Evolutionary conservation across 2,797 vertebrate species (phyloP).

Genomic region (Phrynocephalus forsythii): DNA sequence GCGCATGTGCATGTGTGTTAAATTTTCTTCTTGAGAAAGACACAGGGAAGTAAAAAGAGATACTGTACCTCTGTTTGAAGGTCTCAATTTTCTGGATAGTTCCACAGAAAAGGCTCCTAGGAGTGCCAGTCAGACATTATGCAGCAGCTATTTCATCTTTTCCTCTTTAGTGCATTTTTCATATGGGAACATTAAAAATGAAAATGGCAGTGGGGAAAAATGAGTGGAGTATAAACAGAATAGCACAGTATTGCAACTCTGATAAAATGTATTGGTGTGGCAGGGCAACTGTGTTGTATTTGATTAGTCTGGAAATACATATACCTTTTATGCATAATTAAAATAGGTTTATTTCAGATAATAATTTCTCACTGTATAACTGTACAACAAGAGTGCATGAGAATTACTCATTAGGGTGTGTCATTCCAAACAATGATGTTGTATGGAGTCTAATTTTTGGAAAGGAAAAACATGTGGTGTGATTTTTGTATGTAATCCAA

Average conservation of each 20-base stretch:
- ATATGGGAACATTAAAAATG: neutral
- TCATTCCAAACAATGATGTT: too few species aligned
- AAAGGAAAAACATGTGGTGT: too few species aligned
- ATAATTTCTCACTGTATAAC: neutral
- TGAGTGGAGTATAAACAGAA: neutral
- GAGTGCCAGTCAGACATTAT: neutral
- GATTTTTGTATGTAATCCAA: too few species aligned
- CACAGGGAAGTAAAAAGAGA: neutral
- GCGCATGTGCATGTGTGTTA: neutral
- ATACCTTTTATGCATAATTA: neutral
- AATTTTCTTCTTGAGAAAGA: constrained; percentile 28
- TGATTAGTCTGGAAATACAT: too few species aligned
- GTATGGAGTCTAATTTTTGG: too few species aligned
- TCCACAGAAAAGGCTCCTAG: neutral
- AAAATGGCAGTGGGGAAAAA: neutral
- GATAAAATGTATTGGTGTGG: too few species aligned
- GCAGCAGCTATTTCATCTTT: neutral
- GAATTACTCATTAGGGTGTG: too few species aligned
- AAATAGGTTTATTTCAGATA: neutral
- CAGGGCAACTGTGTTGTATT: too few species aligned
- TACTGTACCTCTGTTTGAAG: neutral
- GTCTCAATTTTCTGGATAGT: neutral
- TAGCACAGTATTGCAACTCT: neutral
- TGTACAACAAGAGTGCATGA: too few species aligned
- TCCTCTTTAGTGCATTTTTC: neutral